Percentiles rank a stretch among this genome's conserved stretches.
Conservation (phyloP, 92 coral and sea anemone genomes). For the Siderastrea radians region DNA sequence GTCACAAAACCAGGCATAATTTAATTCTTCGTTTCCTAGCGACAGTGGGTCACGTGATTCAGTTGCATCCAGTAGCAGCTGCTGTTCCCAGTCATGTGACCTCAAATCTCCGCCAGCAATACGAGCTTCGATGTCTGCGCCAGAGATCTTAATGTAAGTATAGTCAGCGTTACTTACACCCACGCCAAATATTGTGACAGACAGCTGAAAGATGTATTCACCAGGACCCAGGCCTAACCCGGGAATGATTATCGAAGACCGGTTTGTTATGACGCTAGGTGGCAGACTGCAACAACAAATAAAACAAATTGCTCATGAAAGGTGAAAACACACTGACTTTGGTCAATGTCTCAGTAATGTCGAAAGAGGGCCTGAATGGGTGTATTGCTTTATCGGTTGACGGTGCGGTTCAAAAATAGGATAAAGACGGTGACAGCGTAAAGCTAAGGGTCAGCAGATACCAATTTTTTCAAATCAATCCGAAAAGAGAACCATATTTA, state of each 20-base stretch:
- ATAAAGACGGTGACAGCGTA: too few relatives aligned
- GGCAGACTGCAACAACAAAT: constrained; percentile 49
- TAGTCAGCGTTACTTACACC: constrained; percentile 61
- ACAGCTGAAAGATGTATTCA: constrained; percentile 71
- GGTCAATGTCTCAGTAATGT: too few relatives aligned
- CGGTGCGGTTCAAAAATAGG: too few relatives aligned
- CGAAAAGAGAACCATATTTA: too few relatives aligned
- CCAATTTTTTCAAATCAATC: too few relatives aligned
- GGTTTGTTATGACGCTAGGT: constrained; percentile 46
- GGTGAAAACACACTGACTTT: too few relatives aligned
- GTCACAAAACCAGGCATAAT: constrained; percentile 80
- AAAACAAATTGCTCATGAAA: neutral
- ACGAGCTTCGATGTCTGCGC: constrained; percentile 71
- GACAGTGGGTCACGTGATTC: constrained; percentile 78
- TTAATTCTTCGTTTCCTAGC: constrained; percentile 40
- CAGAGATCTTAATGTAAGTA: constrained; percentile 76
- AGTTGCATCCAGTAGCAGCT: constrained; percentile 77
- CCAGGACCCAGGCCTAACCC: constrained; percentile 77
- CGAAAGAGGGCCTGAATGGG: too few relatives aligned
- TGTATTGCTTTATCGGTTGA: too few relatives aligned
- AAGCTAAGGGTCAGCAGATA: too few relatives aligned
- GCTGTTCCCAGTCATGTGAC: constrained; percentile 80
- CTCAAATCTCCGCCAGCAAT: constrained; percentile 86
- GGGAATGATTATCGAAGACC: constrained; percentile 80
- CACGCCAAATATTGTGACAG: constrained; percentile 41